phyloP scores from a whole-genome alignment of 2,888 invertebrate genomes.

The Acleris holmiana region DNA sequence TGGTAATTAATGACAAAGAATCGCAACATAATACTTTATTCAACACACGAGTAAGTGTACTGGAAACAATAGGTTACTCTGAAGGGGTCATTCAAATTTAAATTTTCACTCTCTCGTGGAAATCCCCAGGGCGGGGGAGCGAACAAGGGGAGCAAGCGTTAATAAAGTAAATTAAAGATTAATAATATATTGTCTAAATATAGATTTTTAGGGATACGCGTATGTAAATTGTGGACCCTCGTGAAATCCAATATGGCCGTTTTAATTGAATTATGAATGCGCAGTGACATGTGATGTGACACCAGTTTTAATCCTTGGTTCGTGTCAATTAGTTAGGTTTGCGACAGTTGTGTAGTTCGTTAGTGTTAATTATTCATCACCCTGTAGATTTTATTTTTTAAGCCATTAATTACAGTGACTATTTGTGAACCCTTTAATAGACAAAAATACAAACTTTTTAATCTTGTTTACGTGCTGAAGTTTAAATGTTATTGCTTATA shows the following conservation, averaged over 20 bases:
- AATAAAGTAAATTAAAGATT: constrained; percentile 85
- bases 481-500: no score
- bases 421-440: no score
- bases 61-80: constrained; percentile 41
- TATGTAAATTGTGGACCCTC: constrained; percentile 69
- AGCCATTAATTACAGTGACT: no score
- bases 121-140: constrained; percentile 72
- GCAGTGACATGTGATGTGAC: constrained; percentile 44
- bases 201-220: constrained; percentile 69
- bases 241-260: constrained; percentile 62
- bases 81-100: constrained; percentile 80
- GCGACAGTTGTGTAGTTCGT: constrained; percentile 24
- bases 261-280: constrained; percentile 58
- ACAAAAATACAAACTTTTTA: no score
- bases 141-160: constrained; percentile 71
- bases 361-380: constrained; percentile 18
- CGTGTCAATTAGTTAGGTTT: constrained; percentile 21
- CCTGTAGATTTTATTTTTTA: neutral
- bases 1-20: constrained; percentile 25
- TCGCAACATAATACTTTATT: constrained; percentile 21
- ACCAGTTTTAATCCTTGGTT: constrained; percentile 34
- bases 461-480: no score
- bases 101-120: constrained; percentile 76
- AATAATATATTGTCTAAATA: constrained; percentile 82
- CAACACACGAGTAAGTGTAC: constrained; percentile 33